phyloP scores from a whole-genome alignment of 1,140 invertebrate species.

The Caenorhabditis tropicalis region DNA sequence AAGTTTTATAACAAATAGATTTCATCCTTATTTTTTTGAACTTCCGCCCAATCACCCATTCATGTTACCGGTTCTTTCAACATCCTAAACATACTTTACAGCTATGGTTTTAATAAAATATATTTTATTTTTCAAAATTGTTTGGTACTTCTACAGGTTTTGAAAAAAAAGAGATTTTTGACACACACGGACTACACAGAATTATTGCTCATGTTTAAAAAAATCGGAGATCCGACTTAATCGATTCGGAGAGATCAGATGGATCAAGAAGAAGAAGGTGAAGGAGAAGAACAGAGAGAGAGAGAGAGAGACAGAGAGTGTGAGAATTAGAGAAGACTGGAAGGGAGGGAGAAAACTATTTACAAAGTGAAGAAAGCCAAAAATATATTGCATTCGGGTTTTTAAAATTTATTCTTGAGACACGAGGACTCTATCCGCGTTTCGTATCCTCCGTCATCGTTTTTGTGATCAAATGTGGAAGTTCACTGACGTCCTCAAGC shows the following conservation, averaged over 20 bases:
- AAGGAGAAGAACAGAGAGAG: background rate
- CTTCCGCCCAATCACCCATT: background rate
- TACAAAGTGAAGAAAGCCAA: background rate
- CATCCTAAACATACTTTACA: background rate
- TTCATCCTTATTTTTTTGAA: background rate
- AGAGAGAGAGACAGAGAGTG: no score
- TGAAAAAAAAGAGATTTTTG: no score
- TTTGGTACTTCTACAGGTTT: background rate
- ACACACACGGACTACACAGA: no score
- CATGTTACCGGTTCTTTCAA: background rate
- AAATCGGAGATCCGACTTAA: background rate
- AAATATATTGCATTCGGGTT: background rate
- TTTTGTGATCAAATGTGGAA: conserved; percentile 48
- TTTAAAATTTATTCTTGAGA: background rate
- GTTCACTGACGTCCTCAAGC: conserved; percentile 50
- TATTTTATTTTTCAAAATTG: background rate
- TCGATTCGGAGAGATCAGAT: background rate
- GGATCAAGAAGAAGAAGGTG: background rate
- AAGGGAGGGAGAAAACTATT: background rate
- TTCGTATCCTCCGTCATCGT: conserved; percentile 52
- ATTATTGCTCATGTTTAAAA: background rate
- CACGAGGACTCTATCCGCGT: conserved; percentile 28
- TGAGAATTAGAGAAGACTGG: background rate
- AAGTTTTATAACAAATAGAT: conserved; percentile 50
- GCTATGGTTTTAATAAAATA: background rate